Conservation (phyloP, 1,140 invertebrate species). For the Nasonia giraulti region DNA sequence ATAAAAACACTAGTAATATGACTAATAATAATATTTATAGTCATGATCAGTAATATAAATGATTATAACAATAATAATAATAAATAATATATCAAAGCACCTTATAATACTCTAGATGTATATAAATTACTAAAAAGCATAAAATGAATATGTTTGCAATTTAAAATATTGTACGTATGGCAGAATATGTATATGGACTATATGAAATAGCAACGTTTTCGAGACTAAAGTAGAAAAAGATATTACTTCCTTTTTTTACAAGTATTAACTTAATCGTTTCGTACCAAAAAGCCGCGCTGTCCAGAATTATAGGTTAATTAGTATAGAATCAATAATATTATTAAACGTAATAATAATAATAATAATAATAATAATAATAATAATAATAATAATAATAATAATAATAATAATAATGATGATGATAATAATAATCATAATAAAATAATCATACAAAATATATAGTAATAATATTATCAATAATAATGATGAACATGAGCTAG, state of each 20-base stretch:
- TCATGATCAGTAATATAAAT: too few species aligned
- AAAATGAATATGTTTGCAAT: neutral
- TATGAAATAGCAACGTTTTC: neutral
- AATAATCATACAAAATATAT: conserved; percentile 50
- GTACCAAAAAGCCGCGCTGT: neutral
- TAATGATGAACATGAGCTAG: conserved; percentile 63
- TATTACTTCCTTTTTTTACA: neutral
- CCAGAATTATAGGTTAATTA: conserved; percentile 22
- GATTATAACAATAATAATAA: neutral
- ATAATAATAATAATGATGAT: conserved; percentile 51
- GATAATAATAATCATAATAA: conserved; percentile 59
- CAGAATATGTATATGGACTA: neutral
- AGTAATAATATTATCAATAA: conserved; percentile 59
- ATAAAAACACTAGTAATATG: neutral
- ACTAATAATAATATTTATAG: neutral
- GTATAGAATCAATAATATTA: conserved; percentile 52
- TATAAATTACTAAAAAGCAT: neutral
- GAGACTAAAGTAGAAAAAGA: neutral
- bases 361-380: conserved; percentile 59
- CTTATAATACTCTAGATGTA: neutral
- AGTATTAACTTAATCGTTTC: neutral
- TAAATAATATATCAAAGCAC: neutral
- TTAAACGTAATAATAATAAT: conserved; percentile 49
- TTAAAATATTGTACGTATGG: neutral
- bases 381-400: conserved; percentile 55